Base-by-base conservation (phyloP, 2,888 invertebrate species). In the Dysmachus trigonus region DNA sequence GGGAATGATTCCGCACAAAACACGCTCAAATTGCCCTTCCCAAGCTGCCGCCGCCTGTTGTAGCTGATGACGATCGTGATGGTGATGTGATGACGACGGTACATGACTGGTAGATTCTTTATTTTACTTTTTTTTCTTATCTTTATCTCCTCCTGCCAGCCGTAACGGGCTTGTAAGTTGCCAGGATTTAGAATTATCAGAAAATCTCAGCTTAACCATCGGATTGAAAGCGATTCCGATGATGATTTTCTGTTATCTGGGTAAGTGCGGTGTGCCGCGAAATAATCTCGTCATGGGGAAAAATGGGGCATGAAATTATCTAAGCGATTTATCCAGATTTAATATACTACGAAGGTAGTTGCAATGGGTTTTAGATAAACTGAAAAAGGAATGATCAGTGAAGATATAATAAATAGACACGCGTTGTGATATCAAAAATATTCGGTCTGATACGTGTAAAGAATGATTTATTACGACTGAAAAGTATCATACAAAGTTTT, bases 291-390 rank as follows among this genome's bases (percentile, higher is more conserved):
- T 62, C 76, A 38, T 76, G 35, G 38, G 22, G 13, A 18, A 79
- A 79, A 79, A 79, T 79, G 41, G 79, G 27, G 51, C 41, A 79
- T 76, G 18, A 79, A 30, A 79, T 79, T 51, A 15, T 47, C 79
- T 47, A 0, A 51, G 79, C 73, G 35, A 73, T 73, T 35, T 33
- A 73, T 73, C 73, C 33, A 31, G n/a, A 73, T 31, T 62, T 62
- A 62, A 62, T 62, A 62, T 10, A 62, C 62, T 22, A 0, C 0
- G 27, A 18, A 62, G 22, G 10, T 27, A 22, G 22, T 62, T 62
- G 3, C 62, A 8, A 18, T 27, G 10, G 10, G 3, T 62, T 41
- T 41, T 62, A 62, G 18, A 62, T 27, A 62, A n/a, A 27, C 8
- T 22, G 27, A 41, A 6, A 22, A 27, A 62, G 22, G 41, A 41